Evolutionary conservation across 2,888 invertebrate species (phyloP), one percentile per base, ranked within the genome.

Genomic region (Lagria hirta): DNA sequence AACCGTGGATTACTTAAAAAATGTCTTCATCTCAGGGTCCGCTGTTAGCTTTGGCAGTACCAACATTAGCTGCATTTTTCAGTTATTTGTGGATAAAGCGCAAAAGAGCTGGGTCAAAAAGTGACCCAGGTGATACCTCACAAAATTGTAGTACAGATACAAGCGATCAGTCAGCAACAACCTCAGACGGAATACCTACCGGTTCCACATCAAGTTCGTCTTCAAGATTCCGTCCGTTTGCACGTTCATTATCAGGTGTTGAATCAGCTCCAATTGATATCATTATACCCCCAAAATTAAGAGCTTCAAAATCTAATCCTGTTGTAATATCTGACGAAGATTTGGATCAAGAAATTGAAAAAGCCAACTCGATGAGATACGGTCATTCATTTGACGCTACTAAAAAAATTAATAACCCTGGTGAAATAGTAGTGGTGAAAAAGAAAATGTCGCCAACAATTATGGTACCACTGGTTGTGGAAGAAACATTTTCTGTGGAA

Each of bases 11-110:
- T 72, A 68, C 69, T 74, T 78, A 75, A 78, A 61, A 56, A 62
- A 88, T 88, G 88, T 83, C 85, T 75, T 81, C 84, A 70, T 61
- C 66, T 54, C 72, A 68, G 75, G 81, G 83, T 70, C 87, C 86
- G 73, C 71, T 88, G 66, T 77, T 88, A 69, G 82, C 83, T 77
- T 82, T 86, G 80, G 84, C 83, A 63, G 77, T 88, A 62, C 88
- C 88, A 68, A 84, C 86, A 62, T 79, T 88, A 75, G 87, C 85
- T 62, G 78, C 87, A 64, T 76, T 88, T 64, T 76, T 88, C 72
- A 86, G 86, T 61, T 81, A 88, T 70, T 82, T 83, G 69, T 89
- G 88, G 88, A 86, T 84, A 81, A 84, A 82, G 75, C 85, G 84
- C 76, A 86, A 82, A 77, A 81, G 84, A 75, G 79, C 81, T 71